Conservation (phyloP, 2,888 invertebrate genomes). For the Leptopilina syphax region DNA sequence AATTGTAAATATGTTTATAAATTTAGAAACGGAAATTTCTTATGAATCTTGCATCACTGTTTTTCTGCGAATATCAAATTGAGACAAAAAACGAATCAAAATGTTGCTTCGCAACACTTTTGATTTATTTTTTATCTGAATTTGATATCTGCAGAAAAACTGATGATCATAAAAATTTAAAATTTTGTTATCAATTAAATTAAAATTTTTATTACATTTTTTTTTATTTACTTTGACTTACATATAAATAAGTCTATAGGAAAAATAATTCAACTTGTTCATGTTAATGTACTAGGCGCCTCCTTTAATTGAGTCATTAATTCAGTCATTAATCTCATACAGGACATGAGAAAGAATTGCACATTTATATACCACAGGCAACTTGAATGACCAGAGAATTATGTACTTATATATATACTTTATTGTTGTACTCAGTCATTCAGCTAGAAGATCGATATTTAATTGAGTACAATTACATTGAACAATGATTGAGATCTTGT, state of each 20-base stretch:
- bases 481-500: conserved; percentile 35
- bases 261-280: conserved; percentile 1
- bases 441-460: conserved; percentile 58
- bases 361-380: neutral
- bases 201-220: too few relatives aligned
- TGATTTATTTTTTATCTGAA: too few relatives aligned
- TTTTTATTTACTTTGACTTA: neutral
- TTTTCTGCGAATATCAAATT: too few relatives aligned
- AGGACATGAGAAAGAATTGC: conserved; percentile 31
- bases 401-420: conserved; percentile 7
- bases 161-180: too few relatives aligned
- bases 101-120: too few relatives aligned
- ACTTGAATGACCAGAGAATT: conserved; percentile 18
- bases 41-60: too few relatives aligned
- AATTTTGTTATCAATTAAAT: too few relatives aligned
- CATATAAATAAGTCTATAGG: neutral
- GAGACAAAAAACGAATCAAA: too few relatives aligned
- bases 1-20: too few relatives aligned
- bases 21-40: too few relatives aligned
- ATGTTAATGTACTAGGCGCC: conserved; percentile 18
- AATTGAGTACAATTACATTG: conserved; percentile 62
- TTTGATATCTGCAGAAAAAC: too few relatives aligned
- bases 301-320: conserved; percentile 47
- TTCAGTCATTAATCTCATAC: conserved; percentile 43
- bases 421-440: conserved; percentile 31